Percentiles rank a stretch among this genome's conserved stretches.
Conservation (phyloP, 2,797 vertebrate genomes). For the Cichlasoma orientale region DNA sequence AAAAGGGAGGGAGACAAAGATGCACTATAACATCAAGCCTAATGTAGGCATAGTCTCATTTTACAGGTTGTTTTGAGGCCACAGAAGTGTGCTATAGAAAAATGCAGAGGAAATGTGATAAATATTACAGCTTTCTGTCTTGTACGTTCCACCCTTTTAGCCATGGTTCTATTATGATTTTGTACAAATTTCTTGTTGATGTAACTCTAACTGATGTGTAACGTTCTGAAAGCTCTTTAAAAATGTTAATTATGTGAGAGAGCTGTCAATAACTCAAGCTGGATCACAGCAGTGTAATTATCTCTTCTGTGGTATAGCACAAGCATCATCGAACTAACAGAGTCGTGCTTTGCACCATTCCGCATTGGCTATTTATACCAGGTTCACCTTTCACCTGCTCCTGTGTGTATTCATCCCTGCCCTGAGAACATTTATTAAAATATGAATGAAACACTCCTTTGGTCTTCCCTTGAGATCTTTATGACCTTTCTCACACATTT, state of each 20-base stretch:
- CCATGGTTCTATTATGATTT: neutral
- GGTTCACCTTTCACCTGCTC: conserved; percentile 45
- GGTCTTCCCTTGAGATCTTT: conserved; percentile 34
- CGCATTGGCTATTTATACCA: conserved; percentile 39
- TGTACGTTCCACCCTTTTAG: neutral
- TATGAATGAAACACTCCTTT: conserved; percentile 49
- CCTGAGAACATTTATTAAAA: conserved; percentile 44
- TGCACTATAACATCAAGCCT: neutral
- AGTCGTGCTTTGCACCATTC: conserved; percentile 2
- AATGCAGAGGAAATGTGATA: neutral
- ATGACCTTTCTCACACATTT: conserved; percentile 56
- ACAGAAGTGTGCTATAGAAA: neutral
- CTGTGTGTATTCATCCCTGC: conserved; percentile 32
- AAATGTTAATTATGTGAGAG: neutral
- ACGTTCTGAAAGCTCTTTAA: neutral
- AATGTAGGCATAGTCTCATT: neutral
- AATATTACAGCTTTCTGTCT: neutral
- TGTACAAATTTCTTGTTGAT: neutral
- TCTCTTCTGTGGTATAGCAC: neutral
- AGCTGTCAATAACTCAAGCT: neutral
- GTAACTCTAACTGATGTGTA: neutral
- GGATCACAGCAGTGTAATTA: conserved; percentile 11
- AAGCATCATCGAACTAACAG: neutral
- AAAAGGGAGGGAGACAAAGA: neutral
- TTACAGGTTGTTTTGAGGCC: neutral